Evolutionary conservation across 2,888 invertebrate species (phyloP), one percentile per base, ranked within the genome.

Genomic region (Sesamia inferens): DNA sequence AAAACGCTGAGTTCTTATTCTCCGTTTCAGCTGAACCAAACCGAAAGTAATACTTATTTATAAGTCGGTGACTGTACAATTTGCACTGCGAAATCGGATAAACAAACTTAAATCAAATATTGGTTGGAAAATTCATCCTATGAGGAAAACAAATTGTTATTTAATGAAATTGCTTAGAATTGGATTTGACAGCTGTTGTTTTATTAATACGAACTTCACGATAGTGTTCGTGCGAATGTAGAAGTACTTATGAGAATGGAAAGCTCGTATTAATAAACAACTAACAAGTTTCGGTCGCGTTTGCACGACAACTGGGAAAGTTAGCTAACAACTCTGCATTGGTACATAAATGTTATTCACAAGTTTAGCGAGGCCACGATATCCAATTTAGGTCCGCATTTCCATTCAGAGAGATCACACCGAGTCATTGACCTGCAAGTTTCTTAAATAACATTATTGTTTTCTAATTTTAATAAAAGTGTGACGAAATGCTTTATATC

Each of bases 211-310:
- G 13, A 69, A 66, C 42, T 68, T 54, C 24, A 5, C 24, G 8
- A 70, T 62, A 68, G 58, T 57, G 70, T 63, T 70, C 44, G 47
- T 74, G 58, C 5, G 24, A 61, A 73, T 63, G 31, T 70, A 8
- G n/a, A 64, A 65, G 47, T 70, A 55, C 39, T n/a, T 24, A 42
- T 57, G 11, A 57, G 48, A 66, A 65, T 83, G 48, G 79, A 78
- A 83, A 63, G 44, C 55, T 65, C 70, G 65, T 68, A 72, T 79
- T 62, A 79, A 71, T 79, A 71, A 74, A 79, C 65, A 79, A 68
- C 19, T 65, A 71, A 66, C 68, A 71, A 83, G 61, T 70, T 57
- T 57, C 63, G 68, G 83, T 58, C 54, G 61, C 54, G 62, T 76
- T 71, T 58, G 67, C 61, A 62, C 64, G 58, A 72, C 59, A 66